Evolutionary conservation across 2,888 invertebrate genomes (phyloP).

Genomic region (Nemotelus pantherinus): DNA sequence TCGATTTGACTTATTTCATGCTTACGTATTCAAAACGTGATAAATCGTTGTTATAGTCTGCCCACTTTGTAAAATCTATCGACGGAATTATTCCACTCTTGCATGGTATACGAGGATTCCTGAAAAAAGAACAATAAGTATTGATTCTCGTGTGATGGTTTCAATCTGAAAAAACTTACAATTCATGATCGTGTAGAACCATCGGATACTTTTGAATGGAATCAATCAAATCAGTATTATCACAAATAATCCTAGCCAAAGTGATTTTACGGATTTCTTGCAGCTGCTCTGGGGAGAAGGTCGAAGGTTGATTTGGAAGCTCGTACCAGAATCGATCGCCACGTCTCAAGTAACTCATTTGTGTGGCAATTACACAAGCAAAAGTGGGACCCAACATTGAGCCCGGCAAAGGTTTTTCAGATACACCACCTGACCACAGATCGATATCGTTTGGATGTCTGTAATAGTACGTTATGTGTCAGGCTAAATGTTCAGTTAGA

Average conservation of each 20-base stretch:
- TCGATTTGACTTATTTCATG: constrained; percentile 52
- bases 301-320: constrained; percentile 88
- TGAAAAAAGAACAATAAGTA: constrained; percentile 60
- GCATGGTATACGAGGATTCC: constrained; percentile 93
- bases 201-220: constrained; percentile 91
- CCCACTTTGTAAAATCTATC: constrained; percentile 91
- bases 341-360: constrained; percentile 87
- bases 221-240: constrained; percentile 91
- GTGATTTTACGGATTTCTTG: constrained; percentile 83
- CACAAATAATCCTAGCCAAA: constrained; percentile 85
- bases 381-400: constrained; percentile 95
- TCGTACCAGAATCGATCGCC: constrained; percentile 97
- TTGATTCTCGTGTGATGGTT: not conserved
- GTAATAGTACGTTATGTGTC: constrained; percentile 41
- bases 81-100: constrained; percentile 86
- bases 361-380: constrained; percentile 92
- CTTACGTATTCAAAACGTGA: constrained; percentile 73
- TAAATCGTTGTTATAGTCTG: constrained; percentile 72
- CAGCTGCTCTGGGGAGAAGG: constrained; percentile 87
- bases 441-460: constrained; percentile 92
- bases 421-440: constrained; percentile 94
- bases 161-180: constrained; percentile 71
- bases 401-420: constrained; percentile 88
- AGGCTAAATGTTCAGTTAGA: constrained; percentile 38
- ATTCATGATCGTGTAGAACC: constrained; percentile 91